phyloP scores from a whole-genome alignment of 2,888 invertebrate genomes.

The Caenorhabditis sinica region DNA sequence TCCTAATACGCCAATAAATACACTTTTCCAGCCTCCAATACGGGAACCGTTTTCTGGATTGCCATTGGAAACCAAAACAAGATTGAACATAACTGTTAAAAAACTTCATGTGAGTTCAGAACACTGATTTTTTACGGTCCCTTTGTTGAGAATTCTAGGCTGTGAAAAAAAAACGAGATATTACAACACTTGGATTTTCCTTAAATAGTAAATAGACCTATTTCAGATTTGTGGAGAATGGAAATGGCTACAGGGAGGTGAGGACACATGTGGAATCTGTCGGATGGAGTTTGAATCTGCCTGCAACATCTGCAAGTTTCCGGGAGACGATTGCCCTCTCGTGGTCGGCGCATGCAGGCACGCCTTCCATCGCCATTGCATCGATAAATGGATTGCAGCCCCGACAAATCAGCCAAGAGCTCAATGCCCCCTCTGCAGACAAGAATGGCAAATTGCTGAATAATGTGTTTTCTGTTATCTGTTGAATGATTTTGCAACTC shows the following conservation, averaged over 20 bases:
- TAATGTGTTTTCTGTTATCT: constrained; percentile 3
- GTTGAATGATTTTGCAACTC: constrained; percentile 30
- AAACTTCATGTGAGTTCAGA: constrained; percentile 64
- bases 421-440: constrained; percentile 93
- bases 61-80: constrained; percentile 58
- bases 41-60: constrained; percentile 40
- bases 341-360: constrained; percentile 94
- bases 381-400: constrained; percentile 99
- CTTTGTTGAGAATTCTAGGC: too few relatives aligned
- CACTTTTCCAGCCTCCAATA: not conserved
- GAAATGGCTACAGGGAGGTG: constrained; percentile 97
- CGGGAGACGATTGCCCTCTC: constrained; percentile 82
- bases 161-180: too few relatives aligned
- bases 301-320: constrained; percentile 79
- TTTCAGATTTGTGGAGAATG: constrained; percentile 89
- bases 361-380: constrained; percentile 99
- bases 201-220: not conserved
- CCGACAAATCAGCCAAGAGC: constrained; percentile 84
- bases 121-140: not conserved
- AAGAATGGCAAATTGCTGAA: constrained; percentile 91
- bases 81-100: constrained; percentile 65
- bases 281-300: constrained; percentile 95
- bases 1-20: too few relatives aligned
- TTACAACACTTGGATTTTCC: not conserved
- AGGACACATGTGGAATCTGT: constrained; percentile 99